phyloP scores from a whole-genome alignment of 1,140 invertebrate genomes.

The Drosophila sechellia region DNA sequence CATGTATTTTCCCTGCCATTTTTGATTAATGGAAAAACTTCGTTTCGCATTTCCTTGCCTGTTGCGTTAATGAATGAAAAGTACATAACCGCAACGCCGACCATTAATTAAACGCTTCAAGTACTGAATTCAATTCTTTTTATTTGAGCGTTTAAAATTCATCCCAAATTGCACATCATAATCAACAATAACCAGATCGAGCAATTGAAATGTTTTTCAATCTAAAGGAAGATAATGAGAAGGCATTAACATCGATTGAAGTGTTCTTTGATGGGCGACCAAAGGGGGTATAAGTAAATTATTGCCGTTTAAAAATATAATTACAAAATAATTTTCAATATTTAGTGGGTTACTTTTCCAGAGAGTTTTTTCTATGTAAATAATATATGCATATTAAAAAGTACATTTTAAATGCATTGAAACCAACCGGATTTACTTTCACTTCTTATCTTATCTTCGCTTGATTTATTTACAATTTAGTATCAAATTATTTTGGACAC shows the following conservation, averaged over 20 bases:
- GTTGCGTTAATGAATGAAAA: conserved; percentile 63
- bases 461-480: background rate
- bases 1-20: conserved; percentile 34
- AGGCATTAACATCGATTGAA: conserved; percentile 18
- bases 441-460: background rate
- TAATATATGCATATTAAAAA: background rate
- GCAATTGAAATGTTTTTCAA: conserved; percentile 58
- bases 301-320: background rate
- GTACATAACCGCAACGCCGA: conserved; percentile 57
- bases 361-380: too few relatives aligned
- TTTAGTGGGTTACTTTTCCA: too few relatives aligned
- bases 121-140: conserved; percentile 21
- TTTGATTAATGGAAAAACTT: conserved; percentile 78
- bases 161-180: conserved; percentile 34
- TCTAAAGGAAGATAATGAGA: conserved; percentile 39
- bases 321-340: background rate
- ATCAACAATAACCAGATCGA: conserved; percentile 48
- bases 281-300: conserved; percentile 10
- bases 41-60: background rate
- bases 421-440: background rate
- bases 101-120: conserved; percentile 72
- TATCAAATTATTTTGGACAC: background rate
- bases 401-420: background rate
- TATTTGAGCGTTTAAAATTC: conserved; percentile 6
- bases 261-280: conserved; percentile 20